phyloP scores from a whole-genome alignment of 2,888 invertebrate species.

The Cerastis rubricosa region DNA sequence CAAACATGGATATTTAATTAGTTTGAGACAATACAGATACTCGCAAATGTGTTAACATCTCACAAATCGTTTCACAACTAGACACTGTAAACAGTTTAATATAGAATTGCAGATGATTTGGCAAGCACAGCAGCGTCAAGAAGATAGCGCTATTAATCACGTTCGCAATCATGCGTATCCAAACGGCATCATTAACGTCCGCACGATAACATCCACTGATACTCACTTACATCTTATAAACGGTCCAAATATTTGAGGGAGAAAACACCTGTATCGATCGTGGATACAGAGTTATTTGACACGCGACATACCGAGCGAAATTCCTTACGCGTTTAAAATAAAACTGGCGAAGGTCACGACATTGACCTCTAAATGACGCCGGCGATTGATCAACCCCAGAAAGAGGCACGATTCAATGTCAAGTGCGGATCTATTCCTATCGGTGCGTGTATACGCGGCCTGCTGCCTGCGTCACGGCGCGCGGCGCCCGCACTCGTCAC shows the following conservation, averaged over 20 bases:
- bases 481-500: conserved; percentile 62
- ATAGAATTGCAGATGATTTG: conserved; percentile 50
- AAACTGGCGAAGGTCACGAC: conserved; percentile 74
- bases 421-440: conserved; percentile 77
- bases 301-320: conserved; percentile 56
- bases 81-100: conserved; percentile 36
- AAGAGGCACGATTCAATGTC: conserved; percentile 77
- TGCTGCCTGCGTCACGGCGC: conserved; percentile 69
- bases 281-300: conserved; percentile 35
- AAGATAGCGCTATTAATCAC: conserved; percentile 38
- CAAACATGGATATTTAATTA: conserved; percentile 46
- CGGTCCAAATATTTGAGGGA: conserved; percentile 40
- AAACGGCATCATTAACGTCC: conserved; percentile 40
- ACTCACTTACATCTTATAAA: conserved; percentile 37
- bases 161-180: conserved; percentile 38
- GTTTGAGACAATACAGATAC: conserved; percentile 36
- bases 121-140: conserved; percentile 48
- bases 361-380: conserved; percentile 72
- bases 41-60: conserved; percentile 54
- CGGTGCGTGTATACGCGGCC: conserved; percentile 61
- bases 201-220: conserved; percentile 34
- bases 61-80: conserved; percentile 44
- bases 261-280: conserved; percentile 45
- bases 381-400: conserved; percentile 73
- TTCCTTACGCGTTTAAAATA: conserved; percentile 61